A percentile compares a stretch with the other conserved stretches of the same genome.
Conservation (phyloP, 2,888 invertebrate genomes). For the Folsomia candida region DNA sequence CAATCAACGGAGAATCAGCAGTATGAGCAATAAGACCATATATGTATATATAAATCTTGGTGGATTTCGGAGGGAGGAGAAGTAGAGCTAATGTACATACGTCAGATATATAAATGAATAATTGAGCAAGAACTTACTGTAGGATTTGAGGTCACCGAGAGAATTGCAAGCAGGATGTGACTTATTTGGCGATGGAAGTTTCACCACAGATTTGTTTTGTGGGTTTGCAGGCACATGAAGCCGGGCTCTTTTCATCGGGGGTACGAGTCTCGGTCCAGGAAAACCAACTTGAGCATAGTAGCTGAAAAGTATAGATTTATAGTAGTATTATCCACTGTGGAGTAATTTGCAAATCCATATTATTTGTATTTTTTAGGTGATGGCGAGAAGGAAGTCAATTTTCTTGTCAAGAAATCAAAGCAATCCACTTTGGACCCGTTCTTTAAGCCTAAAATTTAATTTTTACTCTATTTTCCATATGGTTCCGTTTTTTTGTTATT, state of each 20-base stretch:
- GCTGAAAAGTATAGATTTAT: constrained; percentile 57
- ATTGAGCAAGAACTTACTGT: constrained; percentile 60
- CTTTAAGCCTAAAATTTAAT: no score
- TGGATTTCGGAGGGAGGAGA: no score
- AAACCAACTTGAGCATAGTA: constrained; percentile 64
- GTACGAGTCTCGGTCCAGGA: constrained; percentile 61
- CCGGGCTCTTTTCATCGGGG: constrained; percentile 63
- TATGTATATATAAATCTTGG: not conserved
- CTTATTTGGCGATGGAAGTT: constrained; percentile 51
- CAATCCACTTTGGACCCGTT: no score
- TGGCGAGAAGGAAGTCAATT: no score
- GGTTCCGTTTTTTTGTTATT: no score
- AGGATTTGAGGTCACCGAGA: constrained; percentile 64
- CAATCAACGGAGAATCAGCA: not conserved
- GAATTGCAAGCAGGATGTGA: constrained; percentile 55
- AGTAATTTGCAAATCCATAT: no score
- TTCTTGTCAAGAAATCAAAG: no score
- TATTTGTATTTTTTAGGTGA: no score
- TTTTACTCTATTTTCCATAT: no score
- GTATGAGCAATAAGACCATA: not conserved
- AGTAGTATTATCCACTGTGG: no score
- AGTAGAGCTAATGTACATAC: not conserved
- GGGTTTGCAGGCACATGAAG: constrained; percentile 58
- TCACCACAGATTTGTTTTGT: constrained; percentile 29
- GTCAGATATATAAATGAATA: not conserved